phyloP scores from a whole-genome alignment of 1,140 invertebrate genomes.

The Drosophila insularis region DNA sequence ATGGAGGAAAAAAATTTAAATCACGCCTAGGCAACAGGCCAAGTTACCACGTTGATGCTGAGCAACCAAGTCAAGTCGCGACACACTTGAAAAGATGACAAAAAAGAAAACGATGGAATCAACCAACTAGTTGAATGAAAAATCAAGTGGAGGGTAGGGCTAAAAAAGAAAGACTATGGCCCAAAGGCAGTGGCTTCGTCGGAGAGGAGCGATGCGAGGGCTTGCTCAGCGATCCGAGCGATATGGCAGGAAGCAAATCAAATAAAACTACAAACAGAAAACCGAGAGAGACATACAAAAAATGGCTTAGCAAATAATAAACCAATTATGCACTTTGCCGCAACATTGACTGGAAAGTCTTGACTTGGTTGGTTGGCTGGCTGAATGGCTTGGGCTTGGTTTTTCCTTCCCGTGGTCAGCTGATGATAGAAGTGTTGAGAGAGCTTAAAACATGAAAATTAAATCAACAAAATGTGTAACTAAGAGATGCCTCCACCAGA shows the following conservation, averaged over 20 bases:
- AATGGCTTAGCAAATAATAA: conserved; percentile 52
- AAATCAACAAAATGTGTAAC: conserved; percentile 78
- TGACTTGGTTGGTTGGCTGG: not conserved
- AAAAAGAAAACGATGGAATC: conserved; percentile 44
- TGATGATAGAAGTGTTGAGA: conserved; percentile 52
- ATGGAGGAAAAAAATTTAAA: conserved; percentile 61
- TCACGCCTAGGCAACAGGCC: conserved; percentile 47
- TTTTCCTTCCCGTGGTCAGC: conserved; percentile 50
- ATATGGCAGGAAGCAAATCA: conserved; percentile 73
- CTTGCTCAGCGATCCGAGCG: conserved; percentile 72
- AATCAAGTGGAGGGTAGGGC: conserved; percentile 59
- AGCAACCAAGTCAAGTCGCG: conserved; percentile 32
- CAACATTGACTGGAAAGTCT: conserved; percentile 67
- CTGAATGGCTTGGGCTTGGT: not conserved
- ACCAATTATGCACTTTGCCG: conserved; percentile 81
- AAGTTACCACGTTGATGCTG: conserved; percentile 3
- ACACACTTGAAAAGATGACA: conserved; percentile 79
- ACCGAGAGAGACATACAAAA: conserved; percentile 24
- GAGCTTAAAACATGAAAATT: conserved; percentile 67
- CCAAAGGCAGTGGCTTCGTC: not conserved
- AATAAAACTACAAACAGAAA: conserved; percentile 70
- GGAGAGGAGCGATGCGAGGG: conserved; percentile 8
- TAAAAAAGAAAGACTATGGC: conserved; percentile 38
- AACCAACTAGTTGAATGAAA: conserved; percentile 59
- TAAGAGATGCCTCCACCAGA: conserved; percentile 66